A percentile compares a stretch with the other conserved stretches of the same genome.
These are phyloP conservation scores for Tupaia tana DNA, from an alignment of 2,113 vertebrate species.

Conservation along the genomic window DNA sequence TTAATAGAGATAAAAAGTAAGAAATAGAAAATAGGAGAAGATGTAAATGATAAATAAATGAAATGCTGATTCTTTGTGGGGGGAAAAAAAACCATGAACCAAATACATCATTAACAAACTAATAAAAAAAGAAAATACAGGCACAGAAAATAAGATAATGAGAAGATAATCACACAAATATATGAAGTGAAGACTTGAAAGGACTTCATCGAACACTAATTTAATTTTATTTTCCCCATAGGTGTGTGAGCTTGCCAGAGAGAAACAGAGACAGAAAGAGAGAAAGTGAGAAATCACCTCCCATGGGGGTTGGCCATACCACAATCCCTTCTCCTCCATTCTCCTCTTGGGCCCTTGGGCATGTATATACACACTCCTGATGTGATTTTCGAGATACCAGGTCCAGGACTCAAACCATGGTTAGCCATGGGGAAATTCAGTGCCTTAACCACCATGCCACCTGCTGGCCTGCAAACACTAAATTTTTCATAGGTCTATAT, in stretches of 20 bases:
- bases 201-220: background rate
- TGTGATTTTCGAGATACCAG: no score
- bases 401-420: no score
- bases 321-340: no score
- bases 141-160: background rate
- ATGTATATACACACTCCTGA: no score
- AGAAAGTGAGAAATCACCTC: no score
- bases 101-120: background rate
- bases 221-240: background rate
- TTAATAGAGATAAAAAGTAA: background rate
- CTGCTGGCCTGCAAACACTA: no score
- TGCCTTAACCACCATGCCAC: no score
- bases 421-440: no score
- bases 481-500: background rate
- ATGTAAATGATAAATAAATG: background rate
- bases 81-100: background rate
- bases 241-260: no score
- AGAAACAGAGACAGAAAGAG: no score
- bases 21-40: background rate
- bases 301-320: no score
- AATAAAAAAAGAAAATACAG: background rate
- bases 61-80: background rate
- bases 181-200: background rate
- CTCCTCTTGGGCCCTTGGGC: no score
- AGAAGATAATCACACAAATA: background rate